Evolutionary conservation across 2,113 vertebrate species (phyloP).

Genomic region (Benitochromis conjunctus): DNA sequence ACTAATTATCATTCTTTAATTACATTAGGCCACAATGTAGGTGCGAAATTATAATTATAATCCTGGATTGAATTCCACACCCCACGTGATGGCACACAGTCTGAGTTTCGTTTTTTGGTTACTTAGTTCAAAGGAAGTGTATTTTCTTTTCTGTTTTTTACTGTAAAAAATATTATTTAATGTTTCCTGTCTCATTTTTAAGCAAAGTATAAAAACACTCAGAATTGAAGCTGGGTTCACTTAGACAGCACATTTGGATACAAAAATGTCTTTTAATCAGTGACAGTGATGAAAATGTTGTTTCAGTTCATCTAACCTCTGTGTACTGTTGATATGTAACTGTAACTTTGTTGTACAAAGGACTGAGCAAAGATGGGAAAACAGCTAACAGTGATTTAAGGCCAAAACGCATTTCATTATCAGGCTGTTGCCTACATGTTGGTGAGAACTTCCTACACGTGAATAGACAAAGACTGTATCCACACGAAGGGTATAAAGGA

Average conservation of each 20-base stretch:
- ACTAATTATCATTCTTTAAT: background rate
- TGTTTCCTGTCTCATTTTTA: background rate
- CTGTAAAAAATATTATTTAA: background rate
- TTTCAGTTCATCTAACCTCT: background rate
- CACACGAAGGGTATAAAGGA: background rate
- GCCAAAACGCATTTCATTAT: background rate
- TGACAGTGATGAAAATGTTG: accelerated
- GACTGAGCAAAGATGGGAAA: background rate
- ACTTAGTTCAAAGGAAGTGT: background rate
- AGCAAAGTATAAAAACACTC: background rate
- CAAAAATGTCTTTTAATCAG: background rate
- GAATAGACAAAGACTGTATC: background rate
- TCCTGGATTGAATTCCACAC: background rate
- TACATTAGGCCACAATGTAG: background rate
- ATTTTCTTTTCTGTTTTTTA: background rate
- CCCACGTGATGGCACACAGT: background rate
- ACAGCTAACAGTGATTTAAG: background rate
- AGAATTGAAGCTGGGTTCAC: background rate
- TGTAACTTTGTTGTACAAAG: background rate
- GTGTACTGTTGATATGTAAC: background rate
- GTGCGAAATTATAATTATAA: background rate
- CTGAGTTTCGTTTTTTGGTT: accelerated
- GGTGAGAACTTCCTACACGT: background rate
- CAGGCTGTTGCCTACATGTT: background rate
- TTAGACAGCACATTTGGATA: background rate